A percentile compares a stretch with the other conserved stretches of the same genome.
Evolutionary conservation across 2,888 invertebrate species (phyloP).

Genomic region (Polydrusus cervinus): DNA sequence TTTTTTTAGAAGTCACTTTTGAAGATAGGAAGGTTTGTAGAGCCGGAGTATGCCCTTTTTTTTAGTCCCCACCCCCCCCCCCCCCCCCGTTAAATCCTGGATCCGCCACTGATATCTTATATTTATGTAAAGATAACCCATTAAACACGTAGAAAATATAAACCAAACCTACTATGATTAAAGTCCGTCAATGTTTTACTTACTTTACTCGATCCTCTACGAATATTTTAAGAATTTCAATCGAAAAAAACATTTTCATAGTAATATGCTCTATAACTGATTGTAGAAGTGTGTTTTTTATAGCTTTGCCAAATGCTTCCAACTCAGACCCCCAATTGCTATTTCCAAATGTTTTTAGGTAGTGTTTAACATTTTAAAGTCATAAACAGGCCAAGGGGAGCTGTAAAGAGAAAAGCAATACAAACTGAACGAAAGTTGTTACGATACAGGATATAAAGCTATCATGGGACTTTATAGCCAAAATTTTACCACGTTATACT

Average conservation of each 20-base stretch:
- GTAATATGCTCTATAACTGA: neutral
- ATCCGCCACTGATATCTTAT: no score
- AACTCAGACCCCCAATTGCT: slow-evolving; percentile 2
- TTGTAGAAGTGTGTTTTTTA: slow-evolving; percentile 1
- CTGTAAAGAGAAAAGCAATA: slow-evolving; percentile 32
- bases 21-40: no score
- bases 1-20: no score
- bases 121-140: no score
- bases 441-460: slow-evolving; percentile 29
- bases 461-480: slow-evolving; percentile 8
- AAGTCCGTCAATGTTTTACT: no score
- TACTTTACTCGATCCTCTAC: no score
- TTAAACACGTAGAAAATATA: no score
- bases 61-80: no score
- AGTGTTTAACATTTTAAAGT: slow-evolving; percentile 37
- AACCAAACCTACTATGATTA: no score
- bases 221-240: no score
- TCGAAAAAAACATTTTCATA: neutral
- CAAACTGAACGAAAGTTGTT: slow-evolving; percentile 28
- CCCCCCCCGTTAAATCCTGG: no score
- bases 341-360: slow-evolving; percentile 27
- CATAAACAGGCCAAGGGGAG: slow-evolving; percentile 35
- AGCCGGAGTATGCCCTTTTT: no score
- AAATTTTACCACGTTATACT: slow-evolving; percentile 7
- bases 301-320: slow-evolving; percentile 3